Evolutionary conservation across 2,797 vertebrate genomes (phyloP), one percentile per base, ranked within the genome.

Genomic region (Balearica regulorum): DNA sequence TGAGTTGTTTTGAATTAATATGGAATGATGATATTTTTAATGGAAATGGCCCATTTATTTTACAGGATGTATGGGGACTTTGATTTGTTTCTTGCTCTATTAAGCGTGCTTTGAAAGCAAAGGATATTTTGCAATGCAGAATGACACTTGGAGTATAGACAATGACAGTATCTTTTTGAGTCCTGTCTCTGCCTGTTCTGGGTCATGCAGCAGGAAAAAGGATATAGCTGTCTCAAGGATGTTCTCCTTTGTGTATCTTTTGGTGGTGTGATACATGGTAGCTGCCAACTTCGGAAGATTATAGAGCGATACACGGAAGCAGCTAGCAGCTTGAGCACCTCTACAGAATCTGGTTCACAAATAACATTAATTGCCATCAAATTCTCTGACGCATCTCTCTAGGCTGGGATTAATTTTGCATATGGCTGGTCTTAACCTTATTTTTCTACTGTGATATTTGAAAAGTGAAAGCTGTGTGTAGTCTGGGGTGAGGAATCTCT

Each of bases 401-500:
- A 79, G 48, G 37, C 69, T 62, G 37, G 81, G 70, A 76, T 93
- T 90, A 76, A 46, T 33, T 93, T 94, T 95, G 39, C 22, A 41
- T 79, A 48, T 62, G 70, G 3, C 22, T 87, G 73, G 84, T 12
- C 0, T 79, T 90, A 93, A 70, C 70, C 15, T 62, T 9, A 2
- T 86, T 88, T 86, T 93, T 86, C 46, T 12, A 64, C 5, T 3
- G 6, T 83, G 54, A 55, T 28, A 33, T 71, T 83, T 64, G 46
- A 90, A 87, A 49, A 58, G 6, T 43, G 55, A 83, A 81, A 91
- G 31, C 70, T 79, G 3, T 25, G 22, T 54, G 26, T 51, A 46
- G 35, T 64, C 29, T 78, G 24, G 41, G 19, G 5, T 57, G 43
- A 9, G 13, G 12, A 17, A 17, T 77, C 29, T 97, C 41, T 79